Evolutionary conservation across 2,888 invertebrate species (phyloP).

Genomic region (Calliopum simillimum): DNA sequence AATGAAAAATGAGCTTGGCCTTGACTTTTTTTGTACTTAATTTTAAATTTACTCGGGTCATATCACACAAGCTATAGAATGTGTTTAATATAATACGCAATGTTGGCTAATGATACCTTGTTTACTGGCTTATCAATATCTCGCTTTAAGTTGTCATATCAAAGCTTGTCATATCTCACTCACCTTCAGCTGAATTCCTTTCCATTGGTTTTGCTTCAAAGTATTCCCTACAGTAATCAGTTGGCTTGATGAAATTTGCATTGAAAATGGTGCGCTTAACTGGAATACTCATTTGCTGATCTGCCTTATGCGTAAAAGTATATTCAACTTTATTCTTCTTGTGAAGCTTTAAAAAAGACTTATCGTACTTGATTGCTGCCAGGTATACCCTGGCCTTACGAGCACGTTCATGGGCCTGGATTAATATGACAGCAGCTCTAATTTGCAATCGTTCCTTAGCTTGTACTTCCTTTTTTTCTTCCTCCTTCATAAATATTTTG

Average conservation of each 20-base stretch:
- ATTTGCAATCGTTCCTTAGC: constrained; percentile 50
- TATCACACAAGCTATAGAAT: no score
- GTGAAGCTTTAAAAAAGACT: constrained; percentile 46
- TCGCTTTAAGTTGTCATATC: no score
- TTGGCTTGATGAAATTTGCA: constrained; percentile 54
- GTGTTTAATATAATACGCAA: no score
- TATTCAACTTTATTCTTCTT: constrained; percentile 51
- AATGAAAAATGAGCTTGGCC: no score
- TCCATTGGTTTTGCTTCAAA: constrained; percentile 22
- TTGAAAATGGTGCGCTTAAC: constrained; percentile 60
- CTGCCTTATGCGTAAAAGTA: constrained; percentile 57
- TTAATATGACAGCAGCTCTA: constrained; percentile 57
- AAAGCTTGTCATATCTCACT: constrained; percentile 39
- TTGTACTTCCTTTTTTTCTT: constrained; percentile 44
- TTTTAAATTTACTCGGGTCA: no score
- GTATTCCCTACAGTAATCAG: constrained; percentile 45
- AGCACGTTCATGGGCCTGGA: constrained; percentile 69
- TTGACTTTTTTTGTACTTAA: no score
- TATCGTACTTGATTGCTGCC: constrained; percentile 51
- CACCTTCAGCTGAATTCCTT: constrained; percentile 41
- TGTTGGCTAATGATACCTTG: no score
- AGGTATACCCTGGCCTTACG: constrained; percentile 57
- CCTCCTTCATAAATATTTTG: constrained; percentile 49
- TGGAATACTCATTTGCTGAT: constrained; percentile 58
- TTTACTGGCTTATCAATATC: no score